Evolutionary conservation across 35 echinoderm and acorn worm species (phyloP).

Genomic region (Acanthaster planci): DNA sequence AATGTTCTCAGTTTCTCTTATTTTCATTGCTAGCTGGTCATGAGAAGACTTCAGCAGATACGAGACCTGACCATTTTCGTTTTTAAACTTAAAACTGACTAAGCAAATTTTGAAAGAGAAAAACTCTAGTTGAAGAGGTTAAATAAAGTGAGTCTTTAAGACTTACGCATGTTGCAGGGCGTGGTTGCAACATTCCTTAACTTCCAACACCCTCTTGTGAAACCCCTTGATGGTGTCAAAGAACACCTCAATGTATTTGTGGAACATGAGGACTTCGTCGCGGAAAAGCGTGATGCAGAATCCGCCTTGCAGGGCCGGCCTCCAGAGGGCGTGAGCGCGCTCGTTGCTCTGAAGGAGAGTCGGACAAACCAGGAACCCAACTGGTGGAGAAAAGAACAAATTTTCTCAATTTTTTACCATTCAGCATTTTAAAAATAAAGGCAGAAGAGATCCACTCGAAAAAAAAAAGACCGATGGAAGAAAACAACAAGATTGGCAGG

Average conservation of each 20-base stretch:
- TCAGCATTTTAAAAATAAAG: no score
- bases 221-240: constrained; percentile 97
- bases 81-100: no score
- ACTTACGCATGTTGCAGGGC: constrained; percentile 88
- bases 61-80: no score
- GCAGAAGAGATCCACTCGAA: no score
- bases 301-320: constrained; percentile 79
- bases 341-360: constrained; percentile 79
- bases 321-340: constrained; percentile 74
- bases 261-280: constrained; percentile 92
- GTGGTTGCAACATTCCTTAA: constrained; percentile 58
- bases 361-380: constrained; percentile 96
- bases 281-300: constrained; percentile 97
- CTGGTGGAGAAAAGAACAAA: constrained; percentile 50
- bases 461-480: no score
- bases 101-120: no score
- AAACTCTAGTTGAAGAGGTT: no score
- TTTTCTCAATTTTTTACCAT: no score
- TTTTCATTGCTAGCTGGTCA: no score
- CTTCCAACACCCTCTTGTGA: constrained; percentile 76
- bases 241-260: constrained; percentile 96
- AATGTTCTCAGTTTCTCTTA: no score
- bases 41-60: no score
- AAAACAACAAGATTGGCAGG: no score
- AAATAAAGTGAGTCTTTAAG: neutral